A percentile compares a stretch with the other conserved stretches of the same genome.
These are phyloP conservation scores for Cylindroiulus punctatus DNA, from an alignment of 2,888 invertebrate genomes.

Conservation along the genomic window DNA sequence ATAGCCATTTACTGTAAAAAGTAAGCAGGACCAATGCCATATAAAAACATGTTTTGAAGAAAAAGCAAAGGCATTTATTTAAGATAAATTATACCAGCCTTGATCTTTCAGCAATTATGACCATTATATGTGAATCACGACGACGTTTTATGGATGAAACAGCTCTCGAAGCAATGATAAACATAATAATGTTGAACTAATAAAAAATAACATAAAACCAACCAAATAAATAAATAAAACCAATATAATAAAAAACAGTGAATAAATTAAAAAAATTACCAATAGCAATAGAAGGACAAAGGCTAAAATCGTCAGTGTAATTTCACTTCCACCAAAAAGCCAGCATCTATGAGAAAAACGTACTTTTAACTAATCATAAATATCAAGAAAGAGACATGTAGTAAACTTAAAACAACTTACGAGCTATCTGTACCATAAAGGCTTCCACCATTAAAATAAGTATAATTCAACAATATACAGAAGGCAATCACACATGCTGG, in stretches of 20 bases:
- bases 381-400: background rate
- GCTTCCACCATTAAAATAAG: slow-evolving; percentile 21
- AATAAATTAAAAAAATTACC: background rate
- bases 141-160: background rate
- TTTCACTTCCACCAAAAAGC: background rate
- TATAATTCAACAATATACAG: background rate
- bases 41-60: background rate
- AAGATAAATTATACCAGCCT: background rate
- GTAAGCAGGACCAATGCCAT: background rate
- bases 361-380: background rate
- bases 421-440: background rate
- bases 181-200: slow-evolving; percentile 44
- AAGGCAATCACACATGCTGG: background rate
- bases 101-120: background rate
- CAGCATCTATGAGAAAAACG: background rate
- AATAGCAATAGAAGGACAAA: slow-evolving; percentile 36
- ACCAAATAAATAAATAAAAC: background rate
- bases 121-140: background rate
- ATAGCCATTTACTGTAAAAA: slow-evolving; percentile 4
- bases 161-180: background rate
- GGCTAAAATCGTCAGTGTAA: background rate
- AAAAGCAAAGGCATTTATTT: background rate
- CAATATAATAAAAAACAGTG: background rate
- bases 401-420: background rate
- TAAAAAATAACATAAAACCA: background rate